Conservation (phyloP, 1,140 invertebrate species). For the Hylyphantes graminicola region DNA sequence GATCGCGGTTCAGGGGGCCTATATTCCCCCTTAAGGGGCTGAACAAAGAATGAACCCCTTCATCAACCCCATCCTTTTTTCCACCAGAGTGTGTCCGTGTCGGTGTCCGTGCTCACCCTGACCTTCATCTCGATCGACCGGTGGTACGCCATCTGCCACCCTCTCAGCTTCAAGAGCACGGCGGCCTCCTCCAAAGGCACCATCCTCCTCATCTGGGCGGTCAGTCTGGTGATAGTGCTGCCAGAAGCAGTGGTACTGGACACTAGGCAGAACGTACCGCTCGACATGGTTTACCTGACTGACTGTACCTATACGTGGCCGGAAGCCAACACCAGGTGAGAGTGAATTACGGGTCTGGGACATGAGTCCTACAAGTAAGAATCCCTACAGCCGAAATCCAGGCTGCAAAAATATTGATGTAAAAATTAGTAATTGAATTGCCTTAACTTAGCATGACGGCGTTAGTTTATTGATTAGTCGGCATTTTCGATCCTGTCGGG, state of each 20-base stretch:
- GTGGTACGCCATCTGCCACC: conserved; percentile 93
- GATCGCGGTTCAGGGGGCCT: too few relatives aligned
- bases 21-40: too few relatives aligned
- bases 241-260: conserved; percentile 74
- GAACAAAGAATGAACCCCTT: too few relatives aligned
- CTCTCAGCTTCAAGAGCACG: conserved; percentile 87
- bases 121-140: conserved; percentile 91
- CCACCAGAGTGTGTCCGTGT: conserved; percentile 85
- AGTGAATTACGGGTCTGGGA: too few relatives aligned
- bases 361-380: too few relatives aligned
- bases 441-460: too few relatives aligned
- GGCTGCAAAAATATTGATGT: too few relatives aligned
- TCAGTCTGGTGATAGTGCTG: conserved; percentile 74
- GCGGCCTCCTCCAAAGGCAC: conserved; percentile 82
- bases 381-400: too few relatives aligned
- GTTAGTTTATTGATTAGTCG: too few relatives aligned
- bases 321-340: conserved; percentile 65
- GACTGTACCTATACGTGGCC: conserved; percentile 80
- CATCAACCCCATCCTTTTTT: conserved; percentile 65
- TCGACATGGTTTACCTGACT: conserved; percentile 75
- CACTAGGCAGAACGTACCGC: conserved; percentile 69
- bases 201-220: conserved; percentile 85
- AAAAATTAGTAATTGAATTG: too few relatives aligned
- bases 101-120: conserved; percentile 88
- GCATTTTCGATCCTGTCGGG: too few relatives aligned